Percentiles rank a stretch among this genome's conserved stretches.
Conservation (phyloP, 2,113 vertebrate genomes). For the Petromus typicus region DNA sequence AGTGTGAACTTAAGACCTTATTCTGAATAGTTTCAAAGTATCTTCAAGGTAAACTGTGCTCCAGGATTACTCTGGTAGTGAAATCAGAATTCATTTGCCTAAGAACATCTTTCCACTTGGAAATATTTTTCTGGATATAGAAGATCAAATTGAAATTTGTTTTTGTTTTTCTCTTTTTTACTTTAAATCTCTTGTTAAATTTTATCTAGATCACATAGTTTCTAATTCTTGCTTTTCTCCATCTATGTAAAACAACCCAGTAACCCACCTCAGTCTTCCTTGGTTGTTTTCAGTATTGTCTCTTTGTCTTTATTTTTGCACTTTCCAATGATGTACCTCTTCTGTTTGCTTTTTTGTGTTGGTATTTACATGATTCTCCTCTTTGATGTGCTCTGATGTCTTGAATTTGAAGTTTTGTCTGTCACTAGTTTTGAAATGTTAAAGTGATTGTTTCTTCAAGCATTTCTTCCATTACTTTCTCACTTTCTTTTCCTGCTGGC, state of each 20-base stretch:
- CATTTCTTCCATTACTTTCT: not conserved
- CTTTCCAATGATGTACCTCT: not conserved
- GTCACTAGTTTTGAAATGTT: constrained; percentile 18
- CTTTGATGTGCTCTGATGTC: not conserved
- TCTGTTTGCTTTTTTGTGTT: not conserved
- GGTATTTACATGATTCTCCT: not conserved
- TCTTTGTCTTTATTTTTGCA: not conserved
- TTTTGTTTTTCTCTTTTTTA: not conserved
- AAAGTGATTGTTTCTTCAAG: not conserved
- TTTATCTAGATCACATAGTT: not conserved
- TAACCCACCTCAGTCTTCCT: accelerated
- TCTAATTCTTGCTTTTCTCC: not conserved
- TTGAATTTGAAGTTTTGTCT: not conserved
- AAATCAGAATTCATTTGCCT: not conserved
- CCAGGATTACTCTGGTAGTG: not conserved
- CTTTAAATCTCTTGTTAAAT: not conserved
- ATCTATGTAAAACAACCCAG: not conserved
- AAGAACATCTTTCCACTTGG: not conserved
- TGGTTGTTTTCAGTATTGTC: not conserved
- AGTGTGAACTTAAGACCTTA: not conserved
- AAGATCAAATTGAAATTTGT: not conserved
- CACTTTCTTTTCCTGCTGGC: not conserved
- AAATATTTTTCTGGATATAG: not conserved
- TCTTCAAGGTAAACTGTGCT: not conserved
- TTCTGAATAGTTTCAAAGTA: not conserved